These are phyloP conservation scores for Jaculus jaculus DNA, from an alignment of 2,113 vertebrate species.

Conservation along the genomic window DNA sequence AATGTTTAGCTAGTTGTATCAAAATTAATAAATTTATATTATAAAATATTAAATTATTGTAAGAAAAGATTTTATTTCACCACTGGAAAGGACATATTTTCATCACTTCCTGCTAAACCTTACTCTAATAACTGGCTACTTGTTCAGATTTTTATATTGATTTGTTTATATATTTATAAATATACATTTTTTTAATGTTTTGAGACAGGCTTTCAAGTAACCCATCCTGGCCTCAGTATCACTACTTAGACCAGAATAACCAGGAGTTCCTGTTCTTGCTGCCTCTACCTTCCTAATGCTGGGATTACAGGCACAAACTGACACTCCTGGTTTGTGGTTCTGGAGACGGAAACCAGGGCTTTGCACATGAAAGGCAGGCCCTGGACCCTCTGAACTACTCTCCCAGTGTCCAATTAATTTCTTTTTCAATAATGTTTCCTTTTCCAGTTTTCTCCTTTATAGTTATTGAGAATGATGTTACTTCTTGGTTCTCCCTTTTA, in stretches of 20 bases:
- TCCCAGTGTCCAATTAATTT: background rate
- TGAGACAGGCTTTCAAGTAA: background rate
- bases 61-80: background rate
- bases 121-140: background rate
- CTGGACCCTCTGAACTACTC: background rate
- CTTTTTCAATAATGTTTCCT: background rate
- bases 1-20: background rate
- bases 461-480: background rate
- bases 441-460: background rate
- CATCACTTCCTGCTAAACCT: background rate
- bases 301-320: background rate
- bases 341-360: background rate
- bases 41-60: constrained; percentile 2
- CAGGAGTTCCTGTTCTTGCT: background rate
- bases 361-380: background rate
- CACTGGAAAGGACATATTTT: too few relatives aligned
- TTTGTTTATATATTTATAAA: background rate
- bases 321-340: too few relatives aligned
- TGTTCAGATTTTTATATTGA: background rate
- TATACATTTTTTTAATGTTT: background rate
- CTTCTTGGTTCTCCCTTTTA: too few relatives aligned
- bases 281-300: background rate
- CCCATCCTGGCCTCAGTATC: background rate
- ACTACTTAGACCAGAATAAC: background rate
- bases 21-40: constrained; percentile 25